A percentile compares a stretch with the other conserved stretches of the same genome.
Evolutionary conservation across 30 jellyfish, hydroid and myxozoan species (phyloP).

Genomic region (Chironex yamaguchii): DNA sequence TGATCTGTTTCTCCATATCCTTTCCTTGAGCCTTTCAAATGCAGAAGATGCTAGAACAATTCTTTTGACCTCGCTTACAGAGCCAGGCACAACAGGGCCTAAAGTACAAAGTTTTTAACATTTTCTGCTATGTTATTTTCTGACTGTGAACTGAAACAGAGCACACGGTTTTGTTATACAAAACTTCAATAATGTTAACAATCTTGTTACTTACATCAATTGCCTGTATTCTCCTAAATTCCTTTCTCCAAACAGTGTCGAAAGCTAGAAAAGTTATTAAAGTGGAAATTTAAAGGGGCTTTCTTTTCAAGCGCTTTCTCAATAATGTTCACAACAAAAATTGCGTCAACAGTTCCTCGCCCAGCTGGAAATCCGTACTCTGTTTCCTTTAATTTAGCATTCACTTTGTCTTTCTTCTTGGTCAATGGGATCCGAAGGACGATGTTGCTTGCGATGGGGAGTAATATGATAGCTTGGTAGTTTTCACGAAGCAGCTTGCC

Average conservation of each 20-base stretch:
- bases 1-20: slow-evolving; percentile 15
- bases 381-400: background rate
- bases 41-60: slow-evolving; percentile 33
- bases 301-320: slow-evolving; percentile 41
- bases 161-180: slow-evolving; percentile 47
- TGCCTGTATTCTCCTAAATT: slow-evolving; percentile 23
- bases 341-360: slow-evolving; percentile 54
- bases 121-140: slow-evolving; percentile 29
- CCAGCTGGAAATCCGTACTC: slow-evolving; percentile 58
- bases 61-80: slow-evolving; percentile 5
- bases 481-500: slow-evolving; percentile 16
- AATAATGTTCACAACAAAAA: slow-evolving; percentile 25
- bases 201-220: slow-evolving; percentile 18
- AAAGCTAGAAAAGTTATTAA: slow-evolving; percentile 52
- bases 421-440: slow-evolving; percentile 9
- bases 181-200: slow-evolving; percentile 11
- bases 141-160: slow-evolving; percentile 39
- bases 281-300: slow-evolving; percentile 34
- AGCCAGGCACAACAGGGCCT: slow-evolving; percentile 16
- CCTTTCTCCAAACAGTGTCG: slow-evolving; percentile 61
- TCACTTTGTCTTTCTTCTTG: slow-evolving; percentile 11
- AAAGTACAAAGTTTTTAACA: slow-evolving; percentile 47
- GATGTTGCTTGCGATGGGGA: slow-evolving; percentile 27
- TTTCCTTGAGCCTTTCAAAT: slow-evolving; percentile 15
- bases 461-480: slow-evolving; percentile 22